These are phyloP conservation scores for Mellivora capensis DNA, from an alignment of 2,113 vertebrate genomes.

Conservation along the genomic window DNA sequence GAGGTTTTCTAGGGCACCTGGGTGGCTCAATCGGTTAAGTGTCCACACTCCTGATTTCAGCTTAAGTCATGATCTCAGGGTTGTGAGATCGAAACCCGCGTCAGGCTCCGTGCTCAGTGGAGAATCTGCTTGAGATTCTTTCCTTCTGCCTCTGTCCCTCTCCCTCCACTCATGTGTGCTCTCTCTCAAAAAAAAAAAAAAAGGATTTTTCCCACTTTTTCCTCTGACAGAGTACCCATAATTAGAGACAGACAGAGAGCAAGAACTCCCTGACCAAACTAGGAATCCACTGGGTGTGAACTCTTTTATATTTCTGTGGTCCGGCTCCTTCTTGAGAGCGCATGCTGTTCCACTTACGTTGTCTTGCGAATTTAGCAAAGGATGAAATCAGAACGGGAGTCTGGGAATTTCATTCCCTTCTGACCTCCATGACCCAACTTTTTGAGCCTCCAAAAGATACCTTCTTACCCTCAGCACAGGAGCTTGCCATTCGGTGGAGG, in stretches of 20 bases:
- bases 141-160: neutral
- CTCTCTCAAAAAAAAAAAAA: neutral
- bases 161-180: fast-evolving
- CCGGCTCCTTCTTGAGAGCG: neutral
- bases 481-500: neutral
- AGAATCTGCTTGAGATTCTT: neutral
- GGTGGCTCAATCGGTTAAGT: neutral
- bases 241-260: neutral
- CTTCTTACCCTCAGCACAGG: neutral
- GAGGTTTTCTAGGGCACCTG: neutral
- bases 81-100: neutral
- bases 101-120: neutral
- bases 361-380: neutral
- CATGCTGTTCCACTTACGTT: fast-evolving
- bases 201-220: neutral
- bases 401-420: neutral
- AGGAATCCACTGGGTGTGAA: neutral
- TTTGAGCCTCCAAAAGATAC: neutral
- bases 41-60: neutral
- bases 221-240: neutral
- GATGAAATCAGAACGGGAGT: neutral
- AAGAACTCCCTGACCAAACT: neutral
- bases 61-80: neutral
- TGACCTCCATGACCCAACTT: neutral
- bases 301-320: neutral